A percentile compares a stretch with the other conserved stretches of the same genome.
Evolutionary conservation across 2,797 vertebrate species (phyloP).

Genomic region (Lophius americanus): DNA sequence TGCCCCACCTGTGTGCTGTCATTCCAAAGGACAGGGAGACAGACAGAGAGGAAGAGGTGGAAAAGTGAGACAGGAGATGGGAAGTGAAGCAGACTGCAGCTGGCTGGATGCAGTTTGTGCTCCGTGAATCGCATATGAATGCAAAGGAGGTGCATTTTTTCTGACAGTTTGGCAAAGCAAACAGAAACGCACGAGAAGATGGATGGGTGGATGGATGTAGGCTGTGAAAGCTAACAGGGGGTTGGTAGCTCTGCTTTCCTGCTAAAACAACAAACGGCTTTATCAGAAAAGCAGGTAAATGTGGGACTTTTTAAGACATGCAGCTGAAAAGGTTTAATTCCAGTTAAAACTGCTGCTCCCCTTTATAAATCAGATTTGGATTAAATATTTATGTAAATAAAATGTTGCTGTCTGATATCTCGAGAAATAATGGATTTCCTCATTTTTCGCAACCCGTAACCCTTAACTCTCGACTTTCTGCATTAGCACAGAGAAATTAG

Average conservation of each 20-base stretch:
- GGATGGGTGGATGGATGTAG: slow-evolving; percentile 31
- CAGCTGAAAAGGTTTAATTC: background rate
- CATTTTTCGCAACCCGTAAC: background rate
- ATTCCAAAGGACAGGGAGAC: slow-evolving; percentile 34
- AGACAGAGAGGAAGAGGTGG: slow-evolving; percentile 20
- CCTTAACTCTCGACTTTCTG: background rate
- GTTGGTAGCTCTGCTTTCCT: slow-evolving; percentile 8
- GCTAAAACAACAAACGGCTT: too few relatives aligned
- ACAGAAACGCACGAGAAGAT: slow-evolving; percentile 34
- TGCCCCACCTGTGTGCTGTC: slow-evolving; percentile 73
- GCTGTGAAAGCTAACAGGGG: slow-evolving; percentile 9
- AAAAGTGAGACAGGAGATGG: slow-evolving; percentile 33
- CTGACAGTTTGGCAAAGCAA: slow-evolving; percentile 57
- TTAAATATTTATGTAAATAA: background rate
- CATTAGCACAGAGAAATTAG: background rate
- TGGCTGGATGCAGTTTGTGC: slow-evolving; percentile 65
- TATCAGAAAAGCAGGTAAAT: too few relatives aligned
- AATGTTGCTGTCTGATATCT: background rate
- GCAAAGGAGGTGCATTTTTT: slow-evolving; percentile 44
- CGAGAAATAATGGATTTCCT: background rate
- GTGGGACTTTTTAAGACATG: background rate
- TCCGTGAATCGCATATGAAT: slow-evolving; percentile 57
- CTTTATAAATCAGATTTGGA: background rate
- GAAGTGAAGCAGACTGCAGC: slow-evolving; percentile 51
- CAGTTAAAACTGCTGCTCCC: background rate